A percentile compares a stretch with the other conserved stretches of the same genome.
phyloP scores from a whole-genome alignment of 2,888 invertebrate species.

The Agrotis puta region DNA sequence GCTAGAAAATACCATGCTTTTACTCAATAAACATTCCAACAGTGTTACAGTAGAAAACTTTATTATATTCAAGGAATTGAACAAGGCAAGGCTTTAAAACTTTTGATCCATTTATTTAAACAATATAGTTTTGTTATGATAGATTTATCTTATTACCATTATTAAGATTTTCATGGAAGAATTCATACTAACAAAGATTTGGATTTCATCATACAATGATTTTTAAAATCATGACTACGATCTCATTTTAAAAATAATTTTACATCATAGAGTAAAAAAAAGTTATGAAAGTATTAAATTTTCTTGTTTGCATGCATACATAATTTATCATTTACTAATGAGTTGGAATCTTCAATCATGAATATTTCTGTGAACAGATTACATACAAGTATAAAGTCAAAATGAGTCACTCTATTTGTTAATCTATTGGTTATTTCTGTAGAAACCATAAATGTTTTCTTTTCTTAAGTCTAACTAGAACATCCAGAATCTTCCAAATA shows the following conservation, averaged over 20 bases:
- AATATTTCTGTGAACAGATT: constrained; percentile 12
- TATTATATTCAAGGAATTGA: not conserved
- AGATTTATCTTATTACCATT: not conserved
- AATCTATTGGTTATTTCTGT: constrained; percentile 13
- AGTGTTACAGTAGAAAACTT: not conserved
- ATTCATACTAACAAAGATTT: not conserved
- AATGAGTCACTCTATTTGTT: constrained; percentile 25
- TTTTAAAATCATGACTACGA: too few relatives aligned
- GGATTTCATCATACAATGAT: not conserved
- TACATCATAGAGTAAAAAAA: not conserved
- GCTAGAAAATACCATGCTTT: constrained; percentile 23
- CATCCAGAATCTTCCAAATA: constrained; percentile 13
- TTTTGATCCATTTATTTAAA: not conserved
- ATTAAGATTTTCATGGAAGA: too few relatives aligned
- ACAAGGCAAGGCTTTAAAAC: not conserved
- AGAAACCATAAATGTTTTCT: not conserved
- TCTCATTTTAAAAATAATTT: too few relatives aligned
- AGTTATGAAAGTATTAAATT: too few relatives aligned
- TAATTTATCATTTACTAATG: not conserved
- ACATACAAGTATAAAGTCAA: constrained; percentile 10
- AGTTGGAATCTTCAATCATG: constrained; percentile 3
- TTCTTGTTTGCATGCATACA: too few relatives aligned
- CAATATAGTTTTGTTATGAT: too few relatives aligned
- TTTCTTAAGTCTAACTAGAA: not conserved
- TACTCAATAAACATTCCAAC: constrained; percentile 17